These are phyloP conservation scores for Erythrolamprus reginae DNA, from an alignment of 2,113 vertebrate genomes.

Conservation along the genomic window DNA sequence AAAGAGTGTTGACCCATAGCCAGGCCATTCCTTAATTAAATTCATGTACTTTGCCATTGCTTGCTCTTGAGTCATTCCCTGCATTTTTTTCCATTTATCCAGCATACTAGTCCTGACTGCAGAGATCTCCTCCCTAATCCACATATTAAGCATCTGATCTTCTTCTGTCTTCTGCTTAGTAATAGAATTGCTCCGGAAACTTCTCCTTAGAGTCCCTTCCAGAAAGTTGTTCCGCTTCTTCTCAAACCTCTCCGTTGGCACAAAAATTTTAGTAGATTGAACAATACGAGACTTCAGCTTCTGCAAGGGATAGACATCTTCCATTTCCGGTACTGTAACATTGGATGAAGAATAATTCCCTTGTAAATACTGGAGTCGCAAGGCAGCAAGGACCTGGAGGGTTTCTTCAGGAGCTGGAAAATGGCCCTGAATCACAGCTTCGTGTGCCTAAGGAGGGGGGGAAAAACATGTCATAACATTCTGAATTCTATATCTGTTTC, in stretches of 20 bases:
- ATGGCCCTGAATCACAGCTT: conserved; percentile 89
- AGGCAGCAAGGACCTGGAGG: conserved; percentile 88
- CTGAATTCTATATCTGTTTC: neutral
- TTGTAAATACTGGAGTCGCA: conserved; percentile 88
- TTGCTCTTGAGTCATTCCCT: conserved; percentile 87
- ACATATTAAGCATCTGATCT: conserved; percentile 86
- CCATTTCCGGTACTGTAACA: conserved; percentile 70
- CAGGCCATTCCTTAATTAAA: conserved; percentile 91
- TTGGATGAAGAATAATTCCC: conserved; percentile 74
- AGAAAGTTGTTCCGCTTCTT: conserved; percentile 90
- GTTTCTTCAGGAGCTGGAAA: conserved; percentile 94
- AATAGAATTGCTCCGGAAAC: conserved; percentile 82
- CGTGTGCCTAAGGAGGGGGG: conserved; percentile 78
- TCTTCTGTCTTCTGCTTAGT: conserved; percentile 81
- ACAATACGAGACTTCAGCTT: conserved; percentile 86
- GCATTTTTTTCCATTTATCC: conserved; percentile 93
- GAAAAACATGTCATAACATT: neutral
- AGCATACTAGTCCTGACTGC: conserved; percentile 78
- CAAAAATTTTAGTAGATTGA: conserved; percentile 80
- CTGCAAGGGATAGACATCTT: conserved; percentile 85
- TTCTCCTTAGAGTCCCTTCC: conserved; percentile 89
- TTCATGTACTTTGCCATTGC: conserved; percentile 94
- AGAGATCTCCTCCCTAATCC: conserved; percentile 86
- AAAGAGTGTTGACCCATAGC: conserved; percentile 93
- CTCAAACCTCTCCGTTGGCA: conserved; percentile 70